Conservation (phyloP, 2,113 vertebrate genomes). For the Hyla sarda region DNA sequence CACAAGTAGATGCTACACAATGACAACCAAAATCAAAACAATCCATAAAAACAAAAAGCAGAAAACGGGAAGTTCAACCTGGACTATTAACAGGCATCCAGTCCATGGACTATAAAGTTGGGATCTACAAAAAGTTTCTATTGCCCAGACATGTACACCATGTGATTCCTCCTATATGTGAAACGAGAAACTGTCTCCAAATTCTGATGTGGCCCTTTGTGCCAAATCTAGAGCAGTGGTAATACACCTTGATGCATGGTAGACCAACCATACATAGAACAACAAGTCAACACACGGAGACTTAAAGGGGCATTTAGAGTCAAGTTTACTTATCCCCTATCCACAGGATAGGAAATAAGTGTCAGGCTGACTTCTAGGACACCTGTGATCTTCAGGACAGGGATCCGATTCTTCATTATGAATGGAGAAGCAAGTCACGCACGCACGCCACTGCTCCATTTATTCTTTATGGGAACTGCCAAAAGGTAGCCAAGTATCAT, state of each 20-base stretch:
- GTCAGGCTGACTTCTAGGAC: too few relatives aligned
- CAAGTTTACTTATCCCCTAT: too few relatives aligned
- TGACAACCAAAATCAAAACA: constrained; percentile 11
- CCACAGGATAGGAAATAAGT: too few relatives aligned
- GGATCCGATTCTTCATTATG: too few relatives aligned
- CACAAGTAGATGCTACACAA: constrained; percentile 14
- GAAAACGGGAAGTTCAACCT: neutral
- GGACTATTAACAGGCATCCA: neutral
- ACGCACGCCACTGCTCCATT: too few relatives aligned
- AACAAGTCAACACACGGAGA: neutral
- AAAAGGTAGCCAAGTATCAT: too few relatives aligned
- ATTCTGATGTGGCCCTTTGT: neutral
- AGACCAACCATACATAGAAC: neutral
- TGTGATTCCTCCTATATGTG: too few relatives aligned
- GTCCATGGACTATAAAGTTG: neutral
- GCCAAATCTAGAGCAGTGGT: neutral
- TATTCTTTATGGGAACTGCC: too few relatives aligned
- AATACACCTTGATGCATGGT: neutral
- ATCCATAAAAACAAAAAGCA: neutral
- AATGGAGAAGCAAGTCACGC: too few relatives aligned
- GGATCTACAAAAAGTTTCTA: neutral
- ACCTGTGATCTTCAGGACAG: too few relatives aligned
- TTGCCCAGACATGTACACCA: neutral
- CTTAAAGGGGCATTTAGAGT: too few relatives aligned
- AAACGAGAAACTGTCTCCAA: neutral